phyloP scores from a whole-genome alignment of 2,888 invertebrate genomes.

The Pandemis cinnamomeana region DNA sequence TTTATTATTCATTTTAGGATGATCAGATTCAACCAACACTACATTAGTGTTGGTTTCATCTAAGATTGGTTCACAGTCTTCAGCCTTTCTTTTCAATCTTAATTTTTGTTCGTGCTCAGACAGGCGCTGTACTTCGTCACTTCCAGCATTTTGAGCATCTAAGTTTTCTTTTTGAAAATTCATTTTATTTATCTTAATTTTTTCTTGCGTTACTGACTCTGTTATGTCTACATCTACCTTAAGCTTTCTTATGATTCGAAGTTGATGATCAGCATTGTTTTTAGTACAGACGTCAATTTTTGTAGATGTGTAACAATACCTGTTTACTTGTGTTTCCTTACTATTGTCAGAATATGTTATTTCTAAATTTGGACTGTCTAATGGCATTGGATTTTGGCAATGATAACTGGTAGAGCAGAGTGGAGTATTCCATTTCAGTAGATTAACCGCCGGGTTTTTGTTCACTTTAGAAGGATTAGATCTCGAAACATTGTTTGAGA shows the following conservation, averaged over 20 bases:
- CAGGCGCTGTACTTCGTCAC: neutral
- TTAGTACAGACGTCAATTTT: constrained; percentile 60
- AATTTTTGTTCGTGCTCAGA: neutral
- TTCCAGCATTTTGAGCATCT: constrained; percentile 39
- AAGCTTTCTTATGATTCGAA: constrained; percentile 63
- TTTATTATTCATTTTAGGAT: neutral
- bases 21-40: neutral
- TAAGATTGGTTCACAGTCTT: neutral
- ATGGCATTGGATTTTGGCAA: neutral
- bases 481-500: constrained; percentile 5
- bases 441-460: constrained; percentile 16
- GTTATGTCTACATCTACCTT: constrained; percentile 69
- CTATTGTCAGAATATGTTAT: neutral
- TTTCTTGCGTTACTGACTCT: constrained; percentile 53
- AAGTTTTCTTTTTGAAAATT: neutral
- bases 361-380: neutral
- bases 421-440: neutral
- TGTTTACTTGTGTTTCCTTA: constrained; percentile 47
- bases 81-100: neutral
- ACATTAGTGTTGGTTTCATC: neutral
- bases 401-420: neutral
- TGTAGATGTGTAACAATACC: constrained; percentile 58
- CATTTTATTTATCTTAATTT: constrained; percentile 28
- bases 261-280: constrained; percentile 50
- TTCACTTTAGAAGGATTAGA: constrained; percentile 15